Conservation (phyloP, 2,888 invertebrate species). For the Cryptus viduatorius region DNA sequence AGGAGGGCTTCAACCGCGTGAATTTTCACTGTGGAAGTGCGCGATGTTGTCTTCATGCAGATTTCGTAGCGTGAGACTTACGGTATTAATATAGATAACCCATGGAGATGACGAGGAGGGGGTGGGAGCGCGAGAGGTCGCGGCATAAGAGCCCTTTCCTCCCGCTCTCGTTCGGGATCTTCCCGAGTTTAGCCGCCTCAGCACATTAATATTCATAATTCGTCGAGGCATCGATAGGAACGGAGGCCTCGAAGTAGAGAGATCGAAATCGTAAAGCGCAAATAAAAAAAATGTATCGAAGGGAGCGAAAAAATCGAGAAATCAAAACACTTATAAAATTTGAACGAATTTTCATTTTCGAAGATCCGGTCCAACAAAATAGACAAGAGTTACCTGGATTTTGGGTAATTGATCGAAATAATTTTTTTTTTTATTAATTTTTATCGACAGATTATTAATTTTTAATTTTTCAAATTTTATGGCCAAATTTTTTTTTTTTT, state of each 20-base stretch:
- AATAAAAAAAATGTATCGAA: neutral
- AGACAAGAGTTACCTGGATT: too few relatives aligned
- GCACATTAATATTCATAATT: conserved; percentile 84
- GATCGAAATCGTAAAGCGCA: conserved; percentile 14
- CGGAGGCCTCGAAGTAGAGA: neutral
- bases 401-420: too few relatives aligned
- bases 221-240: conserved; percentile 15
- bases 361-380: too few relatives aligned
- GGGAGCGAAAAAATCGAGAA: too few relatives aligned
- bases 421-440: too few relatives aligned
- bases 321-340: too few relatives aligned
- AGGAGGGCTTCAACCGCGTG: neutral
- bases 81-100: conserved; percentile 49
- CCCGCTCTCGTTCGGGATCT: conserved; percentile 33
- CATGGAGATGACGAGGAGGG: conserved; percentile 20
- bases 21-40: neutral
- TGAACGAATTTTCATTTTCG: too few relatives aligned
- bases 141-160: conserved; percentile 66
- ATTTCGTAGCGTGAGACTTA: neutral
- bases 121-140: conserved; percentile 70
- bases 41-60: neutral
- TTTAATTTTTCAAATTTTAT: too few relatives aligned
- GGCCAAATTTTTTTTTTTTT: too few relatives aligned
- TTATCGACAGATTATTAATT: too few relatives aligned
- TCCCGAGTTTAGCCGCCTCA: conserved; percentile 81